phyloP scores from a whole-genome alignment of 2,888 invertebrate species.

The Platycheirus rosarum region DNA sequence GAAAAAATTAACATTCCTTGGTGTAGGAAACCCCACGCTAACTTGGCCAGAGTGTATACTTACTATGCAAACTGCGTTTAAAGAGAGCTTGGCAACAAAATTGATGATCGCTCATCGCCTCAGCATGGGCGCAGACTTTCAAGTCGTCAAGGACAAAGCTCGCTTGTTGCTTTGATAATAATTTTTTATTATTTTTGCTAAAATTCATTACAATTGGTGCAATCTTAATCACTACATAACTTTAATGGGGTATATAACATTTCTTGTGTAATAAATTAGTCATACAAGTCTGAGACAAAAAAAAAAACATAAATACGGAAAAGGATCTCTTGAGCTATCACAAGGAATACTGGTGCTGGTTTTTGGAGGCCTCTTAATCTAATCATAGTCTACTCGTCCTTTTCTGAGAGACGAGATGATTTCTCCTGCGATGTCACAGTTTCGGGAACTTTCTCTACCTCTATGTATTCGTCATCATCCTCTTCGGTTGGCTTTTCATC shows the following conservation, averaged over 20 bases:
- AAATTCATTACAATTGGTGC: conserved; percentile 74
- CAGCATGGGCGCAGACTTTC: conserved; percentile 59
- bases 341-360: conserved; percentile 71
- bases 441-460: conserved; percentile 81
- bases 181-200: conserved; percentile 67
- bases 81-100: conserved; percentile 61
- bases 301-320: conserved; percentile 24
- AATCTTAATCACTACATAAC: conserved; percentile 71
- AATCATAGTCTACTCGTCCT: conserved; percentile 38
- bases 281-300: conserved; percentile 61
- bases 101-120: conserved; percentile 60
- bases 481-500: conserved; percentile 49
- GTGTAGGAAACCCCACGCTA: conserved; percentile 35
- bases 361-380: conserved; percentile 19
- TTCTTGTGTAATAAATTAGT: conserved; percentile 68
- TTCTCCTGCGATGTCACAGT: conserved; percentile 57
- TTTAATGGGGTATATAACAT: conserved; percentile 55
- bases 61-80: conserved; percentile 63
- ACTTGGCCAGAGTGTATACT: conserved; percentile 26
- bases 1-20: conserved; percentile 57
- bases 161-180: conserved; percentile 60
- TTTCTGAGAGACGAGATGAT: conserved; percentile 27
- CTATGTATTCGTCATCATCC: conserved; percentile 82
- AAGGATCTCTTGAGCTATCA: conserved; percentile 71
- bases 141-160: conserved; percentile 69